Evolutionary conservation across 2,888 invertebrate genomes (phyloP).

Genomic region (Stratiomys singularior): DNA sequence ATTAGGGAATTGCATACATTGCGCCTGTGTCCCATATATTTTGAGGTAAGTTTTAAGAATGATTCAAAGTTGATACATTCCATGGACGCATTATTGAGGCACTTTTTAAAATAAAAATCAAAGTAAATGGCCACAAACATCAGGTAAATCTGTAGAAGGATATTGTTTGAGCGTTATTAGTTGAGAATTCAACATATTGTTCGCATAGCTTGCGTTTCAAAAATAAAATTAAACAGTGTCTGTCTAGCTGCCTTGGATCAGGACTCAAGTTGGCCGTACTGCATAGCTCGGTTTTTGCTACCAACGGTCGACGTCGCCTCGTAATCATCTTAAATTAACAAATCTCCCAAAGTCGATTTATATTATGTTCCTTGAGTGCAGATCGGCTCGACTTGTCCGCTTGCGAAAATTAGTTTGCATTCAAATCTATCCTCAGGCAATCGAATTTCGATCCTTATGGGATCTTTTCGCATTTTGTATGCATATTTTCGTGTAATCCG

Average conservation of each 20-base stretch:
- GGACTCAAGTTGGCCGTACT: conserved; percentile 44
- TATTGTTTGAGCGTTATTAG: no score
- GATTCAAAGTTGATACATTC: no score
- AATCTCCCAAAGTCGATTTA: conserved; percentile 51
- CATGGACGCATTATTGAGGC: no score
- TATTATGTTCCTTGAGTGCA: background rate
- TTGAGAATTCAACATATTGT: no score
- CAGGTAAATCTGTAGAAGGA: no score
- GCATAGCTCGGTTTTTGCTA: conserved; percentile 50
- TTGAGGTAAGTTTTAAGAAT: no score
- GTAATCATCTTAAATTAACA: conserved; percentile 55
- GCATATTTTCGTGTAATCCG: background rate
- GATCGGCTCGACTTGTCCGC: conserved; percentile 9
- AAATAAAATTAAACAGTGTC: conserved; percentile 25
- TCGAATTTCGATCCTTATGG: conserved; percentile 62
- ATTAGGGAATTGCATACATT: no score
- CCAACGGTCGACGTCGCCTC: conserved; percentile 44
- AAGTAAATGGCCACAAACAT: no score
- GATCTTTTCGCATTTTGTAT: conserved; percentile 55
- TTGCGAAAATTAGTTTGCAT: conserved; percentile 40
- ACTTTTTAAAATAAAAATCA: no score
- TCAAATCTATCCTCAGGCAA: conserved; percentile 59
- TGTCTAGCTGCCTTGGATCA: conserved; percentile 15
- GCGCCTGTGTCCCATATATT: no score
- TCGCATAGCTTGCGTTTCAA: no score